Percentiles rank a stretch among this genome's conserved stretches.
Evolutionary conservation across 2,888 invertebrate species (phyloP).

Genomic region (Himalopsyche tibetana): DNA sequence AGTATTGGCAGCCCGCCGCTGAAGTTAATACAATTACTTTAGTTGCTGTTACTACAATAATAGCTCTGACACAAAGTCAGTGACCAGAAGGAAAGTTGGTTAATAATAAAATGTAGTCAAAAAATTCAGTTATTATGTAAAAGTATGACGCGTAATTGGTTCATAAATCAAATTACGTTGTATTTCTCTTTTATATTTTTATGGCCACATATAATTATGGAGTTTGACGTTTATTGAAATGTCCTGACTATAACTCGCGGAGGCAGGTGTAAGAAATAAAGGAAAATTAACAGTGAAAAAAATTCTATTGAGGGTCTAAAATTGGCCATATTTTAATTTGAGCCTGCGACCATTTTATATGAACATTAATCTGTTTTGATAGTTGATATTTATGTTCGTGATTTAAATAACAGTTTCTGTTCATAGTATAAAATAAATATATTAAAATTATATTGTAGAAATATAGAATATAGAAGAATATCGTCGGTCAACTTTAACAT

Average conservation of each 20-base stretch:
- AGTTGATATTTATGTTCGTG: not conserved
- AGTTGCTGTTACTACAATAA: too few relatives aligned
- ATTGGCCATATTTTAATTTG: not conserved
- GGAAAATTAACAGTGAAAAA: slow-evolving; percentile 10
- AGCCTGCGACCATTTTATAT: not conserved
- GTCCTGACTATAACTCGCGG: slow-evolving; percentile 19
- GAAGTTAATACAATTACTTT: too few relatives aligned
- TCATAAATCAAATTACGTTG: slow-evolving; percentile 34
- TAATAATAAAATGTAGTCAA: not conserved
- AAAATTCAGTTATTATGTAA: slow-evolving; percentile 29
- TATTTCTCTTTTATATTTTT: slow-evolving; percentile 26
- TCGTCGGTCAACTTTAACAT: too few relatives aligned
- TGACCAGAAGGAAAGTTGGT: not conserved
- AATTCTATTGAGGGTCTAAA: not conserved
- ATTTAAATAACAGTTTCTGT: not conserved
- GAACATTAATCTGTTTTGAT: not conserved
- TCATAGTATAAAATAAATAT: not conserved
- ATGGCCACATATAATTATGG: slow-evolving; percentile 14
- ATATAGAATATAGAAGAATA: too few relatives aligned
- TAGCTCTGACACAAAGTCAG: not conserved
- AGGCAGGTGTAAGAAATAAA: slow-evolving; percentile 13
- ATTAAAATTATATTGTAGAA: too few relatives aligned
- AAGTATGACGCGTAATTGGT: slow-evolving; percentile 26
- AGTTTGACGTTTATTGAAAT: slow-evolving; percentile 34
- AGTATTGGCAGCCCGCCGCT: too few relatives aligned